These are phyloP conservation scores for Myotis brandtii DNA, from an alignment of 2,113 vertebrate species.

Conservation along the genomic window DNA sequence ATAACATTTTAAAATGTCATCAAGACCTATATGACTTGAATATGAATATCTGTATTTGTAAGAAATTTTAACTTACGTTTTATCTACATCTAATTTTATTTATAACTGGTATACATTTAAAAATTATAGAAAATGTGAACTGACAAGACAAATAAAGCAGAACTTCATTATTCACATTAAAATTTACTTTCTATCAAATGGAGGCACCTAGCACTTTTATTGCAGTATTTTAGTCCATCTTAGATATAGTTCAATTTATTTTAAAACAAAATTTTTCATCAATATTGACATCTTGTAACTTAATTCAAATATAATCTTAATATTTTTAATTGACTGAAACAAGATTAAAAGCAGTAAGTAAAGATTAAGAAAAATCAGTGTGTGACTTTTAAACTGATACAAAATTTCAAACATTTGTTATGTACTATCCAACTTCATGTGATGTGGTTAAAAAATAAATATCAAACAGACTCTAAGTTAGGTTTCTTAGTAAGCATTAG, in stretches of 20 bases:
- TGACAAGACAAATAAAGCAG: neutral
- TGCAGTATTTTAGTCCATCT: neutral
- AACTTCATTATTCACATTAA: constrained; percentile 2
- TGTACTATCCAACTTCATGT: neutral
- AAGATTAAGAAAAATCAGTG: neutral
- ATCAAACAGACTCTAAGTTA: neutral
- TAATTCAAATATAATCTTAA: neutral
- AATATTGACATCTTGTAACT: neutral
- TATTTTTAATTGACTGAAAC: neutral
- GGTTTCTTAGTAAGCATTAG: neutral
- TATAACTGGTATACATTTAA: neutral
- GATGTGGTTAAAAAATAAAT: neutral
- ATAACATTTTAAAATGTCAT: neutral
- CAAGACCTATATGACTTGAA: neutral
- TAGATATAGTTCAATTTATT: neutral
- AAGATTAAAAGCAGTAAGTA: neutral
- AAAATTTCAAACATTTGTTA: constrained; percentile 23
- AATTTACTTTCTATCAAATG: constrained; percentile 5
- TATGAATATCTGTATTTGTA: neutral
- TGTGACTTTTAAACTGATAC: neutral
- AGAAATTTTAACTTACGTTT: neutral
- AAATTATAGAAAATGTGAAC: neutral
- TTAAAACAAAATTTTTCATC: constrained; percentile 11
- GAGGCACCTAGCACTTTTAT: neutral
- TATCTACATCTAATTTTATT: neutral